phyloP scores from a whole-genome alignment of 1,140 invertebrate genomes.

The Drosophila malerkotliana region DNA sequence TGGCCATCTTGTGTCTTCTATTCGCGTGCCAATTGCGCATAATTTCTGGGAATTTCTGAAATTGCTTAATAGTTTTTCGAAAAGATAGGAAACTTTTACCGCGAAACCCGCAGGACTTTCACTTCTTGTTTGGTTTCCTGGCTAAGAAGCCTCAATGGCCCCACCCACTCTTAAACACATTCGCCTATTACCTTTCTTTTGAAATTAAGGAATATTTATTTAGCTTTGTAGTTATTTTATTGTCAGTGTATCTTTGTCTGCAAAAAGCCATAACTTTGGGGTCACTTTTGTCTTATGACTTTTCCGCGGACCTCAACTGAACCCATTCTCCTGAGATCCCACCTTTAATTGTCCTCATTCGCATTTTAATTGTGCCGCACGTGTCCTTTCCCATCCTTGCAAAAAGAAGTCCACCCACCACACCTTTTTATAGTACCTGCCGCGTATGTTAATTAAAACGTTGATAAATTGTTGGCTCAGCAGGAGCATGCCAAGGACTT shows the following conservation, averaged over 20 bases:
- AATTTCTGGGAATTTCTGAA: conserved; percentile 49
- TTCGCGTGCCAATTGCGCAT: conserved; percentile 67
- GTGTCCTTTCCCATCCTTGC: conserved; percentile 36
- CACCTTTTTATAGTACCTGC: conserved; percentile 15
- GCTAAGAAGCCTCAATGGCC: conserved; percentile 3
- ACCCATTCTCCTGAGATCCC: conserved; percentile 44
- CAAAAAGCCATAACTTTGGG: conserved; percentile 8
- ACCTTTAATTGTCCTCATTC: conserved; percentile 60
- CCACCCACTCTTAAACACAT: neutral
- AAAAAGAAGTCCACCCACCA: neutral
- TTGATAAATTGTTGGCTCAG: conserved; percentile 64
- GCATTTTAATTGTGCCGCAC: conserved; percentile 55
- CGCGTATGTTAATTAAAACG: conserved; percentile 70
- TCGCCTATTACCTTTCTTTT: neutral
- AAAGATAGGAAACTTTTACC: conserved; percentile 8
- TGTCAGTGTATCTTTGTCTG: neutral
- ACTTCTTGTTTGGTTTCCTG: conserved; percentile 36
- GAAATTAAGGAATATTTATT: neutral
- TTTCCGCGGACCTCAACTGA: conserved; percentile 7
- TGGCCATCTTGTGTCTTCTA: conserved; percentile 32
- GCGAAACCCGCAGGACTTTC: conserved; percentile 57
- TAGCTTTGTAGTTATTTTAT: neutral
- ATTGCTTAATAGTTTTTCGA: conserved; percentile 51
- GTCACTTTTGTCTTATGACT: conserved; percentile 15
- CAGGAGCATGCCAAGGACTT: neutral